Evolutionary conservation across 2,888 invertebrate genomes (phyloP), one percentile per base, ranked within the genome.

Genomic region (Mesorhabditis spiculigera): DNA sequence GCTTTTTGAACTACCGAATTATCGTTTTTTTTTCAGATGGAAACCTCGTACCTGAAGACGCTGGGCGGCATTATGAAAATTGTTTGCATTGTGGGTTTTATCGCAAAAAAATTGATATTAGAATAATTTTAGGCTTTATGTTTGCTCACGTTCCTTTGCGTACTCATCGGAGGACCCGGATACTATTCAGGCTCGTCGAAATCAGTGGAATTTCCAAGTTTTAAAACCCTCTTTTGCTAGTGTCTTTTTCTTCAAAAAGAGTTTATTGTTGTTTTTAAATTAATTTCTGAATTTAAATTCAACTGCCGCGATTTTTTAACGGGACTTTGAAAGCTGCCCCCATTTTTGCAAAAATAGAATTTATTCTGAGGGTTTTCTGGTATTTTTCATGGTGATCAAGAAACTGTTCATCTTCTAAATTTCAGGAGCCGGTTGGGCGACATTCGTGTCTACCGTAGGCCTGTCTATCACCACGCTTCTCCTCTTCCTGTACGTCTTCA

Each of bases 391-490:
- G 28, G 28, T 28, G 28, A 28, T 28, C 28, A 28, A 28, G 28
- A 28, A 3, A 3, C 28, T 28, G 28, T 28, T 28, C 1, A 28
- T 28, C 28, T 3, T 28, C 28, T 28, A 28, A 28, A 28, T 28
- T 72, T 88, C 90, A 68, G 89, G 90, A 74, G 91, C 91, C 66
- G 89, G 90, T 68, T 93, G 68, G 89, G 82, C 82, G 16, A 83
- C 83, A 5, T 86, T 86, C 71, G 86, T 86, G 0, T 74, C 93
- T 0, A 92, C 93, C 91, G 90, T 90, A 28, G 93, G 91, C 28
- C 92, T 94, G 86, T 93, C 93, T 92, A 91, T 92, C 85, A 92
- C 93, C 5, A 91, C 91, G 58, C 90, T 92, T 75, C 87, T 94
- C 68, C 89, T 94, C 16, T 90, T 90, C 2, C 89, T 93, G 71